Base-by-base conservation (phyloP, 2,113 vertebrate genomes). In the Stictonetta naevosa region DNA sequence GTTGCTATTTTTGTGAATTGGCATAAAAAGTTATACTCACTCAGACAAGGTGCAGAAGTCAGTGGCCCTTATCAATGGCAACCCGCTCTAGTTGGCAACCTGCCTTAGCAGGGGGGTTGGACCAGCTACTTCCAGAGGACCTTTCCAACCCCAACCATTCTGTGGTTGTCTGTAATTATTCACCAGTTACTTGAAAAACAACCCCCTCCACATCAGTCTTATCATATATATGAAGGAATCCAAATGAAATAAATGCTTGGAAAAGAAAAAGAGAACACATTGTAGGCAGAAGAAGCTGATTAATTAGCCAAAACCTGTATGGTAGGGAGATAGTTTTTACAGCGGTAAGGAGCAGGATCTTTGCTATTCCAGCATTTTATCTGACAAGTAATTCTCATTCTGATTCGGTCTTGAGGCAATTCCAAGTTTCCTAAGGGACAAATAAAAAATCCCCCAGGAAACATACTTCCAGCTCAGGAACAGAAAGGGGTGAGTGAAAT, bases 341-440 rank as follows among this genome's bases (percentile, higher is more conserved):
- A 68, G 67, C 28, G 14, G 56, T 31, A 81, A 91, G 42, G 52
- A 78, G 8, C 31, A 56, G 46, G 25, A 78, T 79, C 46, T 94
- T 34, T 89, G 69, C 66, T 89, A 11, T 79, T 89, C 28, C 31
- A 72, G 10, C 19, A 29, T 81, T 91, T 92, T 71, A 86, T 17
- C 34, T 84, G 92, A 36, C 66, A 95, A 72, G 31, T 71, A 83
- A 78, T 91, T 91, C 64, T 89, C 56, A 71, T 83, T 91, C 36
- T 94, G 36, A 75, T 89, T 67, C 63, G 36, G 25, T 89, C 74
- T 68, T 86, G 56, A 89, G 74, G 52, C 74, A 68, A 75, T 92
- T 81, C 73, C 80, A 78, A 25, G 21, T 78, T 75, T 94, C 36
- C 3, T 69, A 59, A 63, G n/a, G n/a, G 42, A 75, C 36, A 88